A percentile compares a stretch with the other conserved stretches of the same genome.
phyloP scores from a whole-genome alignment of 2,113 vertebrate genomes.

The Chionis minor region DNA sequence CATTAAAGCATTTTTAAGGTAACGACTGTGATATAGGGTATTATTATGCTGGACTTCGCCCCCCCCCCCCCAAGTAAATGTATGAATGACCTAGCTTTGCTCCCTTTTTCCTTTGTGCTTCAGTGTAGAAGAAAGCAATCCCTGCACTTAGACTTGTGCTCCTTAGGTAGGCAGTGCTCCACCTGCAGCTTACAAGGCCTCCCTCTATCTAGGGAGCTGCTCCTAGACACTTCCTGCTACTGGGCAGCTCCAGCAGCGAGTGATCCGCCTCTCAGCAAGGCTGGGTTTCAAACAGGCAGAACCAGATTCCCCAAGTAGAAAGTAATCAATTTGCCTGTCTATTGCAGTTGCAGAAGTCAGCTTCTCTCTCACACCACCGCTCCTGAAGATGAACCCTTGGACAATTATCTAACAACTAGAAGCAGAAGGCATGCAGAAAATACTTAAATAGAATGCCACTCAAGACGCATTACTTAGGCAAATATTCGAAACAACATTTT shows the following conservation, averaged over 20 bases:
- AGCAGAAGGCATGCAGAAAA: slow-evolving; percentile 49
- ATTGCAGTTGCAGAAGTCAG: slow-evolving; percentile 13
- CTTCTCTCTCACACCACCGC: slow-evolving; percentile 24
- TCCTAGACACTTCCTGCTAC: slow-evolving; percentile 63
- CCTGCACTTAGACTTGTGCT: background rate
- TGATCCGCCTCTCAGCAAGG: slow-evolving; percentile 73
- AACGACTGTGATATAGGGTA: background rate
- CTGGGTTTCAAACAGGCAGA: slow-evolving; percentile 75
- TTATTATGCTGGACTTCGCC: rapidly evolving
- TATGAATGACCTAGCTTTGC: background rate
- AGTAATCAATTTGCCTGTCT: slow-evolving; percentile 63
- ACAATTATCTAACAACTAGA: background rate
- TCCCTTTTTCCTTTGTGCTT: background rate
- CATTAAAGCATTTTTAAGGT: background rate
- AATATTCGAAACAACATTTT: background rate
- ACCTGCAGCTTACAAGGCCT: background rate
- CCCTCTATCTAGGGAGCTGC: slow-evolving; percentile 3
- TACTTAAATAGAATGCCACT: background rate
- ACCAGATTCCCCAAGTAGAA: slow-evolving; percentile 78
- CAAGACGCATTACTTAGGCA: background rate
- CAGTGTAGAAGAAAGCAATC: background rate
- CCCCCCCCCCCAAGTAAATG: background rate
- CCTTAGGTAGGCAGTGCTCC: background rate
- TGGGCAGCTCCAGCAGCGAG: slow-evolving; percentile 39
- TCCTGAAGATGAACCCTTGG: slow-evolving; percentile 30